A percentile compares a stretch with the other conserved stretches of the same genome.
Evolutionary conservation across 2,113 vertebrate genomes (phyloP).

Genomic region (Oxyura jamaicensis): DNA sequence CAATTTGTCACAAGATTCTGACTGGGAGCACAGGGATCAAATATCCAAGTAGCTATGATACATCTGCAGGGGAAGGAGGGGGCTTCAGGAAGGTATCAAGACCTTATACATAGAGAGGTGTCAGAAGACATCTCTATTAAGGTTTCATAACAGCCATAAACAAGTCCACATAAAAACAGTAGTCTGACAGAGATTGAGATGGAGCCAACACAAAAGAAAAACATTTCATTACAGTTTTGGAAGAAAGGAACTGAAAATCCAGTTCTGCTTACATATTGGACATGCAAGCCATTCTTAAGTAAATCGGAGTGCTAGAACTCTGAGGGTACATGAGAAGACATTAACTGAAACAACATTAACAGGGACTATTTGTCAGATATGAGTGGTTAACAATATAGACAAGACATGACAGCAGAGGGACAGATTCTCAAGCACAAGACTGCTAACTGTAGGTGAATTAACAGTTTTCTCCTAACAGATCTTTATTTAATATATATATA

Average conservation of each 20-base stretch:
- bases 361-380: background rate
- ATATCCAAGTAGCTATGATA: slow-evolving; percentile 67
- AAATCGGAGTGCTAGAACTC: background rate
- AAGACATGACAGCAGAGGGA: background rate
- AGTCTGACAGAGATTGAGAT: background rate
- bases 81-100: background rate
- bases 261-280: background rate
- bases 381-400: background rate
- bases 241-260: background rate
- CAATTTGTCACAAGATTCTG: slow-evolving; percentile 68
- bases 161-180: background rate
- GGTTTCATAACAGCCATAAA: slow-evolving; percentile 2
- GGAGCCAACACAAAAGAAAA: background rate
- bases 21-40: slow-evolving; percentile 52
- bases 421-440: background rate
- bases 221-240: background rate
- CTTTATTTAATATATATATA: background rate
- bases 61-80: background rate
- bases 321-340: background rate
- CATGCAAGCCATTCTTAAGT: background rate
- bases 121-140: background rate
- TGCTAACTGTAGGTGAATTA: background rate
- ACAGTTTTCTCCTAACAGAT: background rate
- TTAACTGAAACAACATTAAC: background rate
- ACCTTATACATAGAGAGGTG: background rate